Conservation (phyloP, 1,140 invertebrate species). For the Habropoda laboriosa region DNA sequence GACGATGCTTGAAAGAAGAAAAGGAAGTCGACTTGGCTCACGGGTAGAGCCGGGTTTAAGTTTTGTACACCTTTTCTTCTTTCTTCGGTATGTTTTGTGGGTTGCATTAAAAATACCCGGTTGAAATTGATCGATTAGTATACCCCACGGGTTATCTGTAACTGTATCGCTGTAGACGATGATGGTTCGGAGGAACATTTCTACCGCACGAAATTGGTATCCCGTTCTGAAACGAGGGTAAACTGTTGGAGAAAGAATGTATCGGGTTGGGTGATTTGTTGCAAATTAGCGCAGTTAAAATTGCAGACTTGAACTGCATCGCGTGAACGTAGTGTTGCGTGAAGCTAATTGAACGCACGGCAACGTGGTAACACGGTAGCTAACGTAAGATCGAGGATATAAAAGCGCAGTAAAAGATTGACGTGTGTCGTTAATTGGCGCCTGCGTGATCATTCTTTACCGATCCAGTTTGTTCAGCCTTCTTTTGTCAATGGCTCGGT, state of each 20-base stretch:
- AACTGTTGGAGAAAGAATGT: neutral
- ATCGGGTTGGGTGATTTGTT: neutral
- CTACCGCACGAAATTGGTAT: neutral
- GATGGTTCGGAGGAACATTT: neutral
- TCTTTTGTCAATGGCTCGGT: neutral
- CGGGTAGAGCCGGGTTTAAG: neutral
- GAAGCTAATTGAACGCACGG: neutral
- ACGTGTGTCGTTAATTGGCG: neutral
- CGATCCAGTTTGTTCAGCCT: neutral
- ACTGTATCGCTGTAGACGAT: neutral
- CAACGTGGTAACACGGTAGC: neutral
- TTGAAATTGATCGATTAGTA: slow-evolving; percentile 31
- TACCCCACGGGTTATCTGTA: neutral
- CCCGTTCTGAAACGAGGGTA: neutral
- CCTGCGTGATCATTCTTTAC: neutral
- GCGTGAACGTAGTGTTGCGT: slow-evolving; percentile 12
- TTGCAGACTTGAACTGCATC: slow-evolving; percentile 6
- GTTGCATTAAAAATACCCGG: neutral
- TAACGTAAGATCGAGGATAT: neutral
- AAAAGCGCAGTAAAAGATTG: neutral
- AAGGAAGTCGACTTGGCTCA: neutral
- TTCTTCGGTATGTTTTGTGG: neutral
- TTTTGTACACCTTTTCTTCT: neutral
- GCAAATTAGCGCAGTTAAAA: neutral
- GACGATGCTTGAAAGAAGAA: neutral